Evolutionary conservation across 2,113 vertebrate species (phyloP), one percentile per base, ranked within the genome.

Genomic region (Tychaedon coryphoeus): DNA sequence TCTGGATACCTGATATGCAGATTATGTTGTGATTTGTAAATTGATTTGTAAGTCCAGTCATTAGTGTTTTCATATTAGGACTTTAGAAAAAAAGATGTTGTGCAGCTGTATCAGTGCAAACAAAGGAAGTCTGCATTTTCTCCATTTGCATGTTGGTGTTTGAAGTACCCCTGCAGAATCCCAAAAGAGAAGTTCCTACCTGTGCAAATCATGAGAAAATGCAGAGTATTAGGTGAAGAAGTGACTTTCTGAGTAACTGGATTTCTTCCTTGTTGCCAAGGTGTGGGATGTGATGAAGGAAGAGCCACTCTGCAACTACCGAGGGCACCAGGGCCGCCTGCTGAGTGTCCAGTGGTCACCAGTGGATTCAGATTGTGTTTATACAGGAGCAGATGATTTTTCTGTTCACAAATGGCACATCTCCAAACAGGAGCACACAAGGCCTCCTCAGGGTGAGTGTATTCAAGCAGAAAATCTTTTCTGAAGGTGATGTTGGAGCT

Each of bases 381-480:
- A 99, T 96, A 99, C 99, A 0, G 99, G 99, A 79, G 99, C 98
- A 28, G 99, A 99, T 95, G 99, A 99, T 96, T 99, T 99, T 96
- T 99, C 98, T 36, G 98, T 99, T 69, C 99, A 99, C 73, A 99
- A 98, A 76, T 99, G 99, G 99, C 97, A 95, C 12, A 87, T 98
- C 81, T 98, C 98, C 79, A 98, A 98, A 91, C 99, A 99, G 75
- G 98, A 98, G 29, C 98, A 99, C 7, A 98, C 97, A 13, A 97
- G 96, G 42, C 99, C 99, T 4, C 99, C 99, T 8, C 99, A 98
- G 98, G 98, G 99, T 99, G 81, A 97, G 94, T 89, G 31, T 14
- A 7, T 23, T 73, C 57, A 62, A 72, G 33, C 16, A 79, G 51
- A 29, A 77, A 16, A 45, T 54, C n/a, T 58, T 71, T 54, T 36